These are phyloP conservation scores for rabbit (Oryctolagus cuniculus) DNA, from an alignment of 2,113 vertebrate genomes.

Conservation along the genomic window DNA sequence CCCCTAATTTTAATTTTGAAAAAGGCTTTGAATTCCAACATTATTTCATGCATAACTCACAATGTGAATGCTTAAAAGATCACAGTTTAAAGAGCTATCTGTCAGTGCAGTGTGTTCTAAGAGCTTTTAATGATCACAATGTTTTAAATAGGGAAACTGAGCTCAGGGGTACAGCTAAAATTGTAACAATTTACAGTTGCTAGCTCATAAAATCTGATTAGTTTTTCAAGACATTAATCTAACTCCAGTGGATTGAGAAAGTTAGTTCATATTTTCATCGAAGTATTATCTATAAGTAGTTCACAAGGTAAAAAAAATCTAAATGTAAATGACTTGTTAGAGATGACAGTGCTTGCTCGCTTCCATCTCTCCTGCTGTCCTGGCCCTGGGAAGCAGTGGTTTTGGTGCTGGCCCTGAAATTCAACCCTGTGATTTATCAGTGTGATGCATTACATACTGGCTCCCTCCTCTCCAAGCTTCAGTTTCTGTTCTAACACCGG, in stretches of 20 bases:
- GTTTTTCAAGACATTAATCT: constrained; percentile 5
- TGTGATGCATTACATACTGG: not conserved
- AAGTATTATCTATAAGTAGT: constrained; percentile 3
- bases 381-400: not conserved
- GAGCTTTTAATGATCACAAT: not conserved
- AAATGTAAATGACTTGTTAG: not conserved
- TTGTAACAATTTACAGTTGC: not conserved
- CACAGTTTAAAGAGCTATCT: not conserved
- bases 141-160: not conserved
- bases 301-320: not conserved
- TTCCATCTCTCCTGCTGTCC: not conserved
- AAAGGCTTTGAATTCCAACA: constrained; percentile 18
- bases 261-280: constrained; percentile 45
- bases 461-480: not conserved
- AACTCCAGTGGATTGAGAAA: constrained; percentile 28
- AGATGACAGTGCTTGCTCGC: not conserved
- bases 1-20: not conserved
- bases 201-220: not conserved
- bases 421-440: not conserved
- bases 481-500: constrained; percentile 1
- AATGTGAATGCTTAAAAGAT: constrained; percentile 4
- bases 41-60: not conserved
- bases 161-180: not conserved
- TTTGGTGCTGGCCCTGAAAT: not conserved
- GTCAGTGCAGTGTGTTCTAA: not conserved